phyloP scores from a whole-genome alignment of 1,140 invertebrate genomes.

The Notospermus geniculatus region DNA sequence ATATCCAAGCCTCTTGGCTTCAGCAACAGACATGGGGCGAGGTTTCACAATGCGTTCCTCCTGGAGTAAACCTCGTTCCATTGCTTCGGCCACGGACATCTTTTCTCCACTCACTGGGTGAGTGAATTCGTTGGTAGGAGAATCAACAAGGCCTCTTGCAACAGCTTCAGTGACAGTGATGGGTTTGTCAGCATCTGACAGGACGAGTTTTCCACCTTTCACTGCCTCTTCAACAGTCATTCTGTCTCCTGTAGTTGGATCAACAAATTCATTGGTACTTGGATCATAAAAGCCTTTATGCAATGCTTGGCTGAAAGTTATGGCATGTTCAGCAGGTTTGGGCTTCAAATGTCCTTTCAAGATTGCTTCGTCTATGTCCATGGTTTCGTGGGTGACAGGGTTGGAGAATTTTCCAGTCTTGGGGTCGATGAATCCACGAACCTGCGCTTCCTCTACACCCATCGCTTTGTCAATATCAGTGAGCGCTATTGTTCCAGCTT shows the following conservation, averaged over 20 bases:
- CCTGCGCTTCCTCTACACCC: neutral
- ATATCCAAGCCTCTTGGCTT: no score
- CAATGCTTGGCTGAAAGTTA: slow-evolving; percentile 54
- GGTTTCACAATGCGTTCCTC: slow-evolving; percentile 68
- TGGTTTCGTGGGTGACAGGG: slow-evolving; percentile 19
- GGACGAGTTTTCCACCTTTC: no score
- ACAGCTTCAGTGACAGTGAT: slow-evolving; percentile 82
- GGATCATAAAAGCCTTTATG: slow-evolving; percentile 22
- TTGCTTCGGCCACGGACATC: slow-evolving; percentile 70
- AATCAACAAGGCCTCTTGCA: slow-evolving; percentile 65
- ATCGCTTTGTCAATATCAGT: slow-evolving; percentile 64
- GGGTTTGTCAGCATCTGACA: slow-evolving; percentile 73
- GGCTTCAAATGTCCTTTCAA: slow-evolving; percentile 65
- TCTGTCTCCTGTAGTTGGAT: slow-evolving; percentile 39
- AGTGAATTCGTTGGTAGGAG: slow-evolving; percentile 71
- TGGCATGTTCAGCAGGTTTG: no score
- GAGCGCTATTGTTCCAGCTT: slow-evolving; percentile 63
- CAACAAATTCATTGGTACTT: slow-evolving; percentile 45
- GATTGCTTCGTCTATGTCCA: slow-evolving; percentile 38
- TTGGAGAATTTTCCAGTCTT: neutral
- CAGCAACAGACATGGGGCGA: no score
- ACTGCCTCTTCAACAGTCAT: slow-evolving; percentile 67
- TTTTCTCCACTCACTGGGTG: slow-evolving; percentile 72
- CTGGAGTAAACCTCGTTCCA: slow-evolving; percentile 74
- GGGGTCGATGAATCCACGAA: neutral